These are phyloP conservation scores for Tipula unca DNA, from an alignment of 2,888 invertebrate species.

Conservation along the genomic window DNA sequence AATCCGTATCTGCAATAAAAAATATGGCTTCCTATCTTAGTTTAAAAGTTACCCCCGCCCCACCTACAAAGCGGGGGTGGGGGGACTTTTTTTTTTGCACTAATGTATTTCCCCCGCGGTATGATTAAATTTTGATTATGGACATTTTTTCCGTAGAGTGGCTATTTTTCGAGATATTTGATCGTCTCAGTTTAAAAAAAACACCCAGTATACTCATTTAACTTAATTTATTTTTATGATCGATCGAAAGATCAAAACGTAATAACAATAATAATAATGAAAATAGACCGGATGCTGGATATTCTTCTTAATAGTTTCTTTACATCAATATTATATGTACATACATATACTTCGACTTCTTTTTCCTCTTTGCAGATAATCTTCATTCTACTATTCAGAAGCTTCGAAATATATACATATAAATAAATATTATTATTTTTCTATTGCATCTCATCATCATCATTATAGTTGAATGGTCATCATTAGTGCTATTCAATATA, in stretches of 20 bases:
- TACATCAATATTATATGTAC: neutral
- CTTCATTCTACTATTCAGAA: neutral
- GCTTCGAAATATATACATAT: neutral
- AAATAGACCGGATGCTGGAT: neutral
- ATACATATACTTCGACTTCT: neutral
- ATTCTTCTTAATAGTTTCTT: neutral
- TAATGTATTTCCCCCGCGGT: too few relatives aligned
- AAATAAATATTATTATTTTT: neutral
- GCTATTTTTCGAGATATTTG: too few relatives aligned
- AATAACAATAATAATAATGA: neutral
- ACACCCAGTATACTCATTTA: slow-evolving; percentile 1
- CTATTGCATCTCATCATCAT: neutral
- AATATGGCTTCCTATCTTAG: too few relatives aligned
- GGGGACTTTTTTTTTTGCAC: too few relatives aligned
- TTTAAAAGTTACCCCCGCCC: too few relatives aligned
- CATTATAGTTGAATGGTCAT: neutral
- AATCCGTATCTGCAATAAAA: too few relatives aligned
- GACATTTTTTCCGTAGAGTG: too few relatives aligned
- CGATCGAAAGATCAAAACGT: neutral
- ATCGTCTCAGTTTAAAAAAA: too few relatives aligned
- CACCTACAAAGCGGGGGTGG: too few relatives aligned
- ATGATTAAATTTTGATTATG: too few relatives aligned
- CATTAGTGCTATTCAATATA: neutral
- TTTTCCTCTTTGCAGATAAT: neutral
- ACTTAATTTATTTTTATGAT: slow-evolving; percentile 14